phyloP scores from a whole-genome alignment of 1,140 invertebrate species.

The Drosophila arizonae region DNA sequence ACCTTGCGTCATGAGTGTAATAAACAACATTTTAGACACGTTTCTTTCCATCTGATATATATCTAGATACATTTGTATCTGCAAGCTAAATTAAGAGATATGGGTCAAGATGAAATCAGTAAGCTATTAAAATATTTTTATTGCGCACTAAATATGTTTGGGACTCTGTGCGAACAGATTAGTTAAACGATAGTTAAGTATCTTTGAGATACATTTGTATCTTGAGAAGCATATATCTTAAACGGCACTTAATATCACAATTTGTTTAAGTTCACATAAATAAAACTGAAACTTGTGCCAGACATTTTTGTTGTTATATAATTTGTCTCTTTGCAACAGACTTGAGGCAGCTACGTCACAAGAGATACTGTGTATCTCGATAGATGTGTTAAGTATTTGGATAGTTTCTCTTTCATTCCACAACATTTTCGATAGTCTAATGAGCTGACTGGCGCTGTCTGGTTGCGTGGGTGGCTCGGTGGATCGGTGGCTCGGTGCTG shows the following conservation, averaged over 20 bases:
- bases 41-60: background rate
- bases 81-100: background rate
- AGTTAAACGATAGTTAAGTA: background rate
- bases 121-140: background rate
- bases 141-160: background rate
- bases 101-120: background rate
- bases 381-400: background rate
- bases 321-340: slow-evolving; percentile 7
- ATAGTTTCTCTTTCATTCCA: background rate
- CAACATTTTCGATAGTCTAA: slow-evolving; percentile 28
- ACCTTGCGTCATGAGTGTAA: background rate
- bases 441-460: slow-evolving; percentile 17
- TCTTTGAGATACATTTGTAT: slow-evolving; percentile 1
- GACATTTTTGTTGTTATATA: slow-evolving; percentile 8
- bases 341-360: slow-evolving; percentile 5
- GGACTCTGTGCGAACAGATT: background rate
- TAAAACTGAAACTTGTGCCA: background rate
- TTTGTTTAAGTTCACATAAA: background rate
- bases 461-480: slow-evolving; percentile 40
- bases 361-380: background rate
- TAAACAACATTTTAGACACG: background rate
- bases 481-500: slow-evolving; percentile 29
- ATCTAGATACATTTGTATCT: background rate
- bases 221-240: background rate
- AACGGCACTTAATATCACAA: background rate